phyloP scores from a whole-genome alignment of 2,888 invertebrate genomes.

The Teinopalpus imperialis region DNA sequence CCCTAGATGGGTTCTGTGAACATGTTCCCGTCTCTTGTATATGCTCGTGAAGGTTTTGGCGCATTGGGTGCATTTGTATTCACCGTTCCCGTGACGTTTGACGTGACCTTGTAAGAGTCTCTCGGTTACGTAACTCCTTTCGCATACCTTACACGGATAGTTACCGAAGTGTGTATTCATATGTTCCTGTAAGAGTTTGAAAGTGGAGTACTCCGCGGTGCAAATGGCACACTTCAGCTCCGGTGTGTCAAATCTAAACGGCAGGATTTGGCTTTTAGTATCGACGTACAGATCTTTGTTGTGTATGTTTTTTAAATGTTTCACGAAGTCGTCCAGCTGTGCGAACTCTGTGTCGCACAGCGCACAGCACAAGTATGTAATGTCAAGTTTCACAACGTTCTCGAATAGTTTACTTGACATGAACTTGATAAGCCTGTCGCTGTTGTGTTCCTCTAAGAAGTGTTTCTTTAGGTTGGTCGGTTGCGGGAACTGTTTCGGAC shows the following conservation, averaged over 20 bases:
- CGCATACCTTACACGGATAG: conserved; percentile 50
- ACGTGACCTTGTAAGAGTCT: conserved; percentile 42
- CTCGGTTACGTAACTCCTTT: conserved; percentile 45
- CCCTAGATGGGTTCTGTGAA: conserved; percentile 36
- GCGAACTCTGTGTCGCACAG: conserved; percentile 43
- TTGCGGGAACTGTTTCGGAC: conserved; percentile 42
- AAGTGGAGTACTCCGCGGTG: conserved; percentile 41
- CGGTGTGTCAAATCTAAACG: conserved; percentile 56
- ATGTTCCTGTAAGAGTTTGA: conserved; percentile 57
- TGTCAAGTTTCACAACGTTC: conserved; percentile 51
- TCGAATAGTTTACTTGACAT: conserved; percentile 41
- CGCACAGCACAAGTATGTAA: conserved; percentile 48
- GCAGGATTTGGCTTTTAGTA: conserved; percentile 51
- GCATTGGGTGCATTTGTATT: conserved; percentile 51
- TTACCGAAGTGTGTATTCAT: conserved; percentile 61
- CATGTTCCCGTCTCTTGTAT: conserved; percentile 35
- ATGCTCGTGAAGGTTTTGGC: conserved; percentile 44
- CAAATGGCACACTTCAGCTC: conserved; percentile 52
- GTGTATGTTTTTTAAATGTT: conserved; percentile 44
- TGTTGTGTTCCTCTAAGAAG: conserved; percentile 48
- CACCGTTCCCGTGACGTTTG: conserved; percentile 46
- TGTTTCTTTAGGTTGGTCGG: conserved; percentile 49
- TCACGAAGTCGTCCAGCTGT: conserved; percentile 42
- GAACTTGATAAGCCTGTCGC: conserved; percentile 40
- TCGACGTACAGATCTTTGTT: conserved; percentile 41